These are phyloP conservation scores for Phalanger gymnotis DNA, from an alignment of 2,797 vertebrate genomes.

Conservation along the genomic window DNA sequence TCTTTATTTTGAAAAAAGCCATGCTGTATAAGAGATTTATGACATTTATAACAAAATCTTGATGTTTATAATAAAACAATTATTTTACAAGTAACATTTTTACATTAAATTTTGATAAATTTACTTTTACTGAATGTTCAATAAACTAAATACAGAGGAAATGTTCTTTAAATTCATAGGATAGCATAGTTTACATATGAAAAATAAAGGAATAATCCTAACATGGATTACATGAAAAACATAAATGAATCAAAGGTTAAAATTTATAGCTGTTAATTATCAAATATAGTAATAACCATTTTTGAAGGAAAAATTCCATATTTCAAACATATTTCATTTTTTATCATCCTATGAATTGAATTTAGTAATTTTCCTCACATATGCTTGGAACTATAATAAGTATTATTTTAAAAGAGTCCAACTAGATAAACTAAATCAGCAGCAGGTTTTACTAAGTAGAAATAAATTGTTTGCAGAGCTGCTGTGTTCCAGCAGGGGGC, in stretches of 20 bases:
- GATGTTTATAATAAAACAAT: not conserved
- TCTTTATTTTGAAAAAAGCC: not conserved
- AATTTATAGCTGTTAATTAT: slow-evolving; percentile 42
- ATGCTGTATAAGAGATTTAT: slow-evolving; percentile 3
- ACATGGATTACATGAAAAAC: slow-evolving; percentile 20
- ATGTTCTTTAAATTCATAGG: not conserved
- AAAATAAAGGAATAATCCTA: slow-evolving; percentile 42
- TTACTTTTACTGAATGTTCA: not conserved
- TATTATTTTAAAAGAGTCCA: slow-evolving; percentile 43
- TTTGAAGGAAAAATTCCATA: slow-evolving; percentile 34
- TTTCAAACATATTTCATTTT: slow-evolving; percentile 19
- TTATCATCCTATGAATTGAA: slow-evolving; percentile 20
- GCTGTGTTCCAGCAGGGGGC: slow-evolving; percentile 75
- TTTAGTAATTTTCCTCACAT: slow-evolving; percentile 28
- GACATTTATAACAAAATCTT: not conserved
- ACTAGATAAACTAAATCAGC: slow-evolving; percentile 39
- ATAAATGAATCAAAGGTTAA: slow-evolving; percentile 31
- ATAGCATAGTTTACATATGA: not conserved
- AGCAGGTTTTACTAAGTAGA: not conserved
- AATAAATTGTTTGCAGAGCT: slow-evolving; percentile 35
- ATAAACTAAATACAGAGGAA: slow-evolving; percentile 10
- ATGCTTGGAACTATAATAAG: not conserved
- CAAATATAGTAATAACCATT: not conserved
- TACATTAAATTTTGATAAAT: slow-evolving; percentile 18
- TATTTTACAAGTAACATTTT: slow-evolving; percentile 30